Percentiles rank a stretch among this genome's conserved stretches.
Evolutionary conservation across 1,140 invertebrate genomes (phyloP).

Genomic region (Hirudo medicinalis): DNA sequence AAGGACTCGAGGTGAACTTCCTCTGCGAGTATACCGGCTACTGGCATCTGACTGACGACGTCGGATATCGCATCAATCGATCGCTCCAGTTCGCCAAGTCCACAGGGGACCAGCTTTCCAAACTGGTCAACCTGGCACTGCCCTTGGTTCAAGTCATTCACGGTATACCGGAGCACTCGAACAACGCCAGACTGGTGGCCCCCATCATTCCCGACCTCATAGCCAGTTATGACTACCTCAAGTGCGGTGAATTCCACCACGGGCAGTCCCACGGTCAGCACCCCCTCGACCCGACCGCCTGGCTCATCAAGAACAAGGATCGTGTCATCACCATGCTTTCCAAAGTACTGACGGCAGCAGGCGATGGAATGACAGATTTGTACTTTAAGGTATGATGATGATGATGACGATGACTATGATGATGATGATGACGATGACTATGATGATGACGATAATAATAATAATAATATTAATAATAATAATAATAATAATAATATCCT

Average conservation of each 20-base stretch:
- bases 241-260: conserved; percentile 14
- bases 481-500: no score
- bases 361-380: conserved; percentile 23
- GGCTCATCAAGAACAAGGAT: conserved; percentile 24
- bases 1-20: conserved; percentile 23
- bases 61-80: conserved; percentile 20
- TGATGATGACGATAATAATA: no score
- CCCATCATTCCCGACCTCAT: conserved; percentile 21
- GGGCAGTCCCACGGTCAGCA: conserved; percentile 5
- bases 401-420: no score
- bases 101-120: conserved; percentile 19
- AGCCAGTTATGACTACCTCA: conserved; percentile 22
- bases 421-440: no score
- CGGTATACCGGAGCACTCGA: conserved; percentile 20
- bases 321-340: conserved; percentile 27
- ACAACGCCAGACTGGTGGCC: conserved; percentile 20
- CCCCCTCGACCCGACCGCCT: conserved; percentile 15
- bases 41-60: conserved; percentile 22
- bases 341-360: conserved; percentile 25
- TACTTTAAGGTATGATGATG: conserved; percentile 23
- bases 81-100: conserved; percentile 16
- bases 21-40: conserved; percentile 23
- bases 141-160: conserved; percentile 22
- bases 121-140: conserved; percentile 19
- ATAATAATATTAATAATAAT: no score